Percentiles rank a stretch among this genome's conserved stretches.
phyloP scores from a whole-genome alignment of 2,113 vertebrate genomes.

The Gadus macrocephalus region DNA sequence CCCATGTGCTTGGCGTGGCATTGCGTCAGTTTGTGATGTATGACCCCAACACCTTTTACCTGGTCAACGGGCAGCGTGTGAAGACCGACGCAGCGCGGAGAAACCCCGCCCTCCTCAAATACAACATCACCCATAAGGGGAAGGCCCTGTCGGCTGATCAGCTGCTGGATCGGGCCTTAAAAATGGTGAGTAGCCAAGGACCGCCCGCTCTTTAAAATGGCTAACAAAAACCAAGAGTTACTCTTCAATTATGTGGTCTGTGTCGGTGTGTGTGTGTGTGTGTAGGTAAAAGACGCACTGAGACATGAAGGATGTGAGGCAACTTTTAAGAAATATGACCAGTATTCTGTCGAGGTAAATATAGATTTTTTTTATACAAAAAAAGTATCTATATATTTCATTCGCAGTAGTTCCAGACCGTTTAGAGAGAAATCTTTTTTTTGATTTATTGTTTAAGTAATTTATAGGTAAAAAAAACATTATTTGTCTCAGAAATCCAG shows the following conservation, averaged over 20 bases:
- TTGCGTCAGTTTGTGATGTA: conserved; percentile 29
- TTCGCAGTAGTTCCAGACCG: too few relatives aligned
- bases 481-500: too few relatives aligned
- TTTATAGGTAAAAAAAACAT: too few relatives aligned
- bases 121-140: not conserved
- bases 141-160: not conserved
- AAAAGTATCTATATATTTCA: not conserved
- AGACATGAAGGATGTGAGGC: conserved; percentile 17
- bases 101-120: conserved; percentile 23
- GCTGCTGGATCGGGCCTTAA: conserved; percentile 25
- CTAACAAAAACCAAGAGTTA: not conserved
- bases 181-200: conserved; percentile 19
- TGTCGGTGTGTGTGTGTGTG: not conserved
- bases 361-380: not conserved
- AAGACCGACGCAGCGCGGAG: not conserved
- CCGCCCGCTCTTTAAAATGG: not conserved
- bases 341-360: conserved; percentile 42
- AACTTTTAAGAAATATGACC: conserved; percentile 24
- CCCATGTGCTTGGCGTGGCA: not conserved
- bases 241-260: not conserved
- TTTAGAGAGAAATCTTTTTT: too few relatives aligned
- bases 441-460: too few relatives aligned
- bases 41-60: conserved; percentile 37
- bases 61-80: not conserved
- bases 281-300: conserved; percentile 37